Base-by-base conservation (phyloP, 2,113 vertebrate species). In the Myrmophylax atrothorax region DNA sequence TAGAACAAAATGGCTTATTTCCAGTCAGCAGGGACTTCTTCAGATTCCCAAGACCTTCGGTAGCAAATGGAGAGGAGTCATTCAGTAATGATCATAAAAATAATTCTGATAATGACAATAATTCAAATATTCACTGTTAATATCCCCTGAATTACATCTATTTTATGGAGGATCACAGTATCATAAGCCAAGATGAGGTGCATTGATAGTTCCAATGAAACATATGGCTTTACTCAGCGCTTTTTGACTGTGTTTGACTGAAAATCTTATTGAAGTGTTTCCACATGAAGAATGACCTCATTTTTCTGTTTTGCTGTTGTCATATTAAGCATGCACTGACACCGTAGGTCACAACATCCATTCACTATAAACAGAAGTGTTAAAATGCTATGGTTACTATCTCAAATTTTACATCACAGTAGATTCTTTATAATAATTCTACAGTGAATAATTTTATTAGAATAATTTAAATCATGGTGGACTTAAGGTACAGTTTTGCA, bases 251-350 rank as follows among this genome's bases (percentile, higher is more conserved):
- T 10, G 74, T 62, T 66, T 75, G 73, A 47, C 40, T 55, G 62
- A 83, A 90, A 93, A 49, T n/a, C 37, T 64, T 76, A 26, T 46
- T 84, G 47, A 92, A 96, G 75, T 55, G 12, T n/a, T 35, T 50
- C 20, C 12, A 68, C 20, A 55, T 55, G 24, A 82, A 94, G 62
- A 87, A 88, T 40, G 75, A 55, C 10, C 31, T 78, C 33, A 85
- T 83, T 56, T 86, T 79, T 75, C 38, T 89, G 35, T 60, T 92
- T 40, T 53, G 10, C 20, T 67, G 47, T 64, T 78, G 5, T 74
- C 83, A 66, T 17, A 42, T 69, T 90, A 90, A 77, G 79, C 38
- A 46, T 25, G n/a, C 31, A 83, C 12, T 84, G 80, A 63, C 40
- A 62, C 4, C 33, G 31, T 26, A 77, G 9, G 12, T 91, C 74